These are phyloP conservation scores for Harpegnathos saltator DNA, from an alignment of 1,140 invertebrate species.

Conservation along the genomic window DNA sequence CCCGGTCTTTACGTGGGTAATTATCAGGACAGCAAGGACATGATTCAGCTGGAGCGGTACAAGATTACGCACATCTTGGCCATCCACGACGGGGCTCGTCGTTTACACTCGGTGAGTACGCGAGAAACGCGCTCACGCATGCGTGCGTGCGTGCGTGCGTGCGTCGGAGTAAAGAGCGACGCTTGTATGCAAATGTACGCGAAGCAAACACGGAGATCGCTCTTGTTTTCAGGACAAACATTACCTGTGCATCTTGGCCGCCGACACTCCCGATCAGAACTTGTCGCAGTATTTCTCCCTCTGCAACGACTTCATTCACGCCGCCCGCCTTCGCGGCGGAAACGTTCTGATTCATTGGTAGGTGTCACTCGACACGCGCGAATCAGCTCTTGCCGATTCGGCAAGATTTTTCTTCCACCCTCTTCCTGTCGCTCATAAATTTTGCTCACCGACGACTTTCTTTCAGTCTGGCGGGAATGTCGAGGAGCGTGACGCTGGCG, in stretches of 20 bases:
- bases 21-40: conserved; percentile 97
- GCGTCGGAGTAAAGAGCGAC: no score
- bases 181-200: neutral
- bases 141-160: no score
- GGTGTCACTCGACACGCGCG: no score
- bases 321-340: conserved; percentile 94
- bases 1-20: conserved; percentile 95
- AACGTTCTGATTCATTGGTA: conserved; percentile 98
- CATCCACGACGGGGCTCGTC: conserved; percentile 96
- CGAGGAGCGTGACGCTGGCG: conserved; percentile 96
- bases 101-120: conserved; percentile 92
- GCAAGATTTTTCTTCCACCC: no score
- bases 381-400: no score
- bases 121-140: neutral
- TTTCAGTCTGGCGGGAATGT: conserved; percentile 96
- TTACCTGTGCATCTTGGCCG: conserved; percentile 97
- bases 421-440: no score
- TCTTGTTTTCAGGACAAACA: conserved; percentile 93
- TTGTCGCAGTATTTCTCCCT: conserved; percentile 96
- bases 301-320: conserved; percentile 98
- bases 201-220: neutral
- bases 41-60: conserved; percentile 93
- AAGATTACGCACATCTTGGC: conserved; percentile 98
- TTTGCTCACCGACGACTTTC: conserved; percentile 63
- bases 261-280: conserved; percentile 97